phyloP scores from a whole-genome alignment of 1,140 invertebrate species.

The Oreohelix idahoensis region DNA sequence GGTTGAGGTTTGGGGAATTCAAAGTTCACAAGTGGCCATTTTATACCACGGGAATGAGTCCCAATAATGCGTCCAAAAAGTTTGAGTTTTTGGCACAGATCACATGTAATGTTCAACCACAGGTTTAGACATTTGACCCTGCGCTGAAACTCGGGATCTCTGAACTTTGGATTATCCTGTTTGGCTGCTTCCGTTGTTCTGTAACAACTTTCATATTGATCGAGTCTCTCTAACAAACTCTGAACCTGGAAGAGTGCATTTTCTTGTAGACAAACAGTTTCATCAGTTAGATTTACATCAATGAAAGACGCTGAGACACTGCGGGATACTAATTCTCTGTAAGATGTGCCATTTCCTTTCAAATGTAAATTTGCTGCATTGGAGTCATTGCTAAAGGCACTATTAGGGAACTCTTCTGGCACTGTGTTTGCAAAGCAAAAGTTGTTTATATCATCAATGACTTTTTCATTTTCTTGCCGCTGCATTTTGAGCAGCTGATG shows the following conservation, averaged over 20 bases:
- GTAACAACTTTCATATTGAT: conserved; percentile 84
- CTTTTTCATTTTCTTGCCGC: conserved; percentile 79
- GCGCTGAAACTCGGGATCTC: conserved; percentile 79
- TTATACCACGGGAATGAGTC: conserved; percentile 70
- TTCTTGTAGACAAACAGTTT: conserved; percentile 56
- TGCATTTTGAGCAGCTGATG: conserved; percentile 84
- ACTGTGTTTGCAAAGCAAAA: conserved; percentile 77
- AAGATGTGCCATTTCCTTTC: background rate
- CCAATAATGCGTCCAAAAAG: conserved; percentile 84
- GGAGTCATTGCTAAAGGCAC: conserved; percentile 1
- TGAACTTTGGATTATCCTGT: conserved; percentile 82
- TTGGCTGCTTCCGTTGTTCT: conserved; percentile 86
- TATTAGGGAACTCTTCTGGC: conserved; percentile 29
- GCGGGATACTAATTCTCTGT: conserved; percentile 30
- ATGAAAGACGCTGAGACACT: conserved; percentile 55
- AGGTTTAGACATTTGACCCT: conserved; percentile 86
- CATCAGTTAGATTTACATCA: conserved; percentile 50
- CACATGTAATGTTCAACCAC: conserved; percentile 91
- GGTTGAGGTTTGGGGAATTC: conserved; percentile 48
- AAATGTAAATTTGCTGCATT: background rate
- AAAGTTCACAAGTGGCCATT: conserved; percentile 71
- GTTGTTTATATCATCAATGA: conserved; percentile 84
- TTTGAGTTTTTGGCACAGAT: conserved; percentile 85
- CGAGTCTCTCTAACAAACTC: conserved; percentile 81
- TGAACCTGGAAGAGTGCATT: conserved; percentile 83